Conservation (phyloP, 2,113 vertebrate genomes). For the Neodontobutis hainanensis region DNA sequence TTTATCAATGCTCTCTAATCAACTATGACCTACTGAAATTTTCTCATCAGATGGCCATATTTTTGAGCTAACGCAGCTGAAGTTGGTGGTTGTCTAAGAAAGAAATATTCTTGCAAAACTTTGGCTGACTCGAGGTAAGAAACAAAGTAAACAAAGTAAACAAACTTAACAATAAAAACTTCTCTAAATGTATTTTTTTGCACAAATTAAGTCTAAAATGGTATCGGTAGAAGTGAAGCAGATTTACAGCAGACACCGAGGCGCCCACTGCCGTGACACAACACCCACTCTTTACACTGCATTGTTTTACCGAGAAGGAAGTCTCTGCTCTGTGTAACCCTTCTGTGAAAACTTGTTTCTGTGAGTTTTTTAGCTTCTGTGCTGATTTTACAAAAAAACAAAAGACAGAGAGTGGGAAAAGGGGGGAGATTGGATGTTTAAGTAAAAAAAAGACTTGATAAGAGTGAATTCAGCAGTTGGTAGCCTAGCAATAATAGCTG, state of each 20-base stretch:
- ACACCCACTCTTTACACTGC: conserved; percentile 4
- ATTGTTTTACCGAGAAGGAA: neutral
- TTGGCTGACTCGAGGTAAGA: neutral
- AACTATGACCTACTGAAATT: neutral
- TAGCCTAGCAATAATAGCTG: too few relatives aligned
- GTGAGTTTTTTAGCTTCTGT: too few relatives aligned
- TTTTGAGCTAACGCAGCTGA: neutral
- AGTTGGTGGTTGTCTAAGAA: neutral
- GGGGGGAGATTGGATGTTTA: too few relatives aligned
- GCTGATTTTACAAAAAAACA: too few relatives aligned
- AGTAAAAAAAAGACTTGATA: too few relatives aligned
- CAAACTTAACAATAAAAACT: conserved; percentile 6
- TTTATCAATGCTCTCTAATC: neutral
- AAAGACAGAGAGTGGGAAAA: too few relatives aligned
- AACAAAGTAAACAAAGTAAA: neutral
- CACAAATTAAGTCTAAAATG: neutral
- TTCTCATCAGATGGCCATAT: neutral
- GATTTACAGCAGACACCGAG: conserved; percentile 9
- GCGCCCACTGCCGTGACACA: conserved; percentile 28
- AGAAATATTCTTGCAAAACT: neutral
- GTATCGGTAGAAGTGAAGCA: conserved; percentile 1
- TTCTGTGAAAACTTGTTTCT: too few relatives aligned
- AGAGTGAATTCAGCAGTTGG: too few relatives aligned
- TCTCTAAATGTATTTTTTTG: neutral
- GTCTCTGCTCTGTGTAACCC: neutral